Base-by-base conservation (phyloP, 2,113 vertebrate genomes). In the Odobenus rosmarus region DNA sequence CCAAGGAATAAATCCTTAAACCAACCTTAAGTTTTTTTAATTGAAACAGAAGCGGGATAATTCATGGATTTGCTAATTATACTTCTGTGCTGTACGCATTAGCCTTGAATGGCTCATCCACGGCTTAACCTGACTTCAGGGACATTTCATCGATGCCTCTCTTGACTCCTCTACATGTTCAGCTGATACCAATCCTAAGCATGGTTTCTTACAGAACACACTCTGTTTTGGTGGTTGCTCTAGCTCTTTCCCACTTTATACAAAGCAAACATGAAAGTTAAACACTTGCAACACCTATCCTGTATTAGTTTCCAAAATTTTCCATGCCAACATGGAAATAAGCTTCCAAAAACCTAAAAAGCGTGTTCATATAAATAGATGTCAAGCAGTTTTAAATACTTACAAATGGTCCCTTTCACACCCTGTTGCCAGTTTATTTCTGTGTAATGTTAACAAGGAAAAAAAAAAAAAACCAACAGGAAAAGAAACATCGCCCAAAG, bases 371-470 rank as follows among this genome's bases (percentile, higher is more conserved):
- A 64, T 53, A 93, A 93, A 88, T 61, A 95, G 53, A 96, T 59
- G 39, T 80, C 61, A 93, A 86, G 80, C 84, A 80, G 36, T 95
- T 96, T 96, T 93, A 98, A 96, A 93, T 90, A 96, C 94, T 98
- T 94, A 95, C 24, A 88, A 90, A 81, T 87, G 93, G 26, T 92
- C 42, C 71, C 49, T 88, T 82, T 95, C 72, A 36, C 76, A 94
- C 93, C 53, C 81, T 82, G n/a, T 62, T 93, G 46, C 36, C 93
- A 94, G 80, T 71, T 95, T 96, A 89, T 90, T 92, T 93, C 33
- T 81, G 57, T 89, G 14, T 53, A 71, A 87, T 53, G 61, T 93
- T 96, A 96, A 95, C 82, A n/a, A 24, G n/a, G 1, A 14, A 23
- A 8, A 55, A 15, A 42, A 83, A 53, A 15, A 62, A 64, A 39